Evolutionary conservation across 1,140 invertebrate genomes (phyloP), one percentile per base, ranked within the genome.

Genomic region (Heliconius melpomene): DNA sequence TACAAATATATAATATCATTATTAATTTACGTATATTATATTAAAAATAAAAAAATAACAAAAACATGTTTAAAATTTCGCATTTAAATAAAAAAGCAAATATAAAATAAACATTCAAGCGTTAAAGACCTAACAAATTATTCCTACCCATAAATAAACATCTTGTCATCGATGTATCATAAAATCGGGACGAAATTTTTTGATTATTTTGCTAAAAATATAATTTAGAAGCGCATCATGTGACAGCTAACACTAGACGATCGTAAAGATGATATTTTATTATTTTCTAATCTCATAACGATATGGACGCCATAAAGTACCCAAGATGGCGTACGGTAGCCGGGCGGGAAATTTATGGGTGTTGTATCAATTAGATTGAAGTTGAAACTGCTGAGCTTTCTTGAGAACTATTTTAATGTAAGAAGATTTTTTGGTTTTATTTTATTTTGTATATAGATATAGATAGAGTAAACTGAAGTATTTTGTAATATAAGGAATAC

Each of bases 41-140:
- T 32, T 32, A 32, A 32, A 32, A 7, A 32, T 32, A 32, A 7
- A 7, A 52, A 52, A 52, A 20, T 7, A 7, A 52, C 0, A 2
- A 52, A 52, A 52, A 52, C 1, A 16, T 20, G 50, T 20, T 52
- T 52, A 52, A 18, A 52, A 52, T 20, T 52, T 52, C 18, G 6
- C 0, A 52, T 52, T 52, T 20, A 52, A 72, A 36, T 66, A 32
- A 36, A 77, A 75, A 77, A 85, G 84, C 89, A 90, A 91, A 91
- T 91, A 86, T 91, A 78, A 84, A 80, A 46, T 77, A 79, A 80
- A 85, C 84, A 85, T 87, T 88, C 88, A 91, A 81, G 83, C 72
- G 89, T 83, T 84, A 74, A 75, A 79, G 74, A 52, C 18, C 0
- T 46, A 46, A 46, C 40, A 46, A 46, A 46, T 52, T 1, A 7